Evolutionary conservation across 2,113 vertebrate genomes (phyloP).

Genomic region (Phalacrocorax brasilianus): DNA sequence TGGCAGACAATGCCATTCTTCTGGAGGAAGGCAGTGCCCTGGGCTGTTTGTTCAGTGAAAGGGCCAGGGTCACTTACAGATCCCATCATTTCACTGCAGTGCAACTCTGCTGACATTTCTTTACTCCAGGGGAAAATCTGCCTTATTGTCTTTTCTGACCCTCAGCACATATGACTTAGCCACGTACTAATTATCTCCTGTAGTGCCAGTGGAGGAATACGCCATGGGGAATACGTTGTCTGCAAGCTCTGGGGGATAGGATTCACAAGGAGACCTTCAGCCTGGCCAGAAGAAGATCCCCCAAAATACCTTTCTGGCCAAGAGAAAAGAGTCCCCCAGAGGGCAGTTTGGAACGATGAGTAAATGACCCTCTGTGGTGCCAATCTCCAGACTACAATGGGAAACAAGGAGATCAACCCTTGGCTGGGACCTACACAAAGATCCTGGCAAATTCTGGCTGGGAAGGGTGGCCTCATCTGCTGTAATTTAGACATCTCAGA

Average conservation of each 20-base stretch:
- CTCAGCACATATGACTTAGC: slow-evolving; percentile 54
- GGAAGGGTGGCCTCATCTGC: slow-evolving; percentile 1
- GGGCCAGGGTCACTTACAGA: slow-evolving; percentile 48
- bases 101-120: slow-evolving; percentile 45
- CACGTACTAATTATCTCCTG: slow-evolving; percentile 56
- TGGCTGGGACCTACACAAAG: slow-evolving; percentile 36
- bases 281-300: slow-evolving; percentile 44
- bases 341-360: not conserved
- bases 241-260: slow-evolving; percentile 17
- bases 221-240: slow-evolving; percentile 30
- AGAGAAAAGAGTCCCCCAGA: slow-evolving; percentile 18
- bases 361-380: slow-evolving; percentile 1
- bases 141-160: slow-evolving; percentile 57
- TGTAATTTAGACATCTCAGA: slow-evolving; percentile 22
- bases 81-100: slow-evolving; percentile 25
- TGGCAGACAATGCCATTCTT: slow-evolving; percentile 26
- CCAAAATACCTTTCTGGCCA: slow-evolving; percentile 42
- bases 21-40: not conserved
- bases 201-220: slow-evolving; percentile 18
- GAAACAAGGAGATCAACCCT: not conserved
- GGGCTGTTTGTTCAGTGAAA: slow-evolving; percentile 58
- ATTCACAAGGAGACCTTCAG: slow-evolving; percentile 58
- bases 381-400: slow-evolving; percentile 40
- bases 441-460: slow-evolving; percentile 10
- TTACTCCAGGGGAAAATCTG: slow-evolving; percentile 45